phyloP scores from a whole-genome alignment of 2,888 invertebrate genomes.

The Danaus chrysippus region DNA sequence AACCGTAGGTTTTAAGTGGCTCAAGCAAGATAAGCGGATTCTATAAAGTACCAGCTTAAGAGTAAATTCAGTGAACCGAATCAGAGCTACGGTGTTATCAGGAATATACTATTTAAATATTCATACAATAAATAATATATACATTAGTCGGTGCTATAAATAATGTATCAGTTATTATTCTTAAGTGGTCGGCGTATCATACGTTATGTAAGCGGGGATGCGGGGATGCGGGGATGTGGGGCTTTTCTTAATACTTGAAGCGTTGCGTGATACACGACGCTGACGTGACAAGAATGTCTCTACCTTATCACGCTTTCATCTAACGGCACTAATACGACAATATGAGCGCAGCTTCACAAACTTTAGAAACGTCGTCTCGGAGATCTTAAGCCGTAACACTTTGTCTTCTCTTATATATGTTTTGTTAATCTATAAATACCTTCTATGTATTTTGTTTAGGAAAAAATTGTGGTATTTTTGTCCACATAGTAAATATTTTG shows the following conservation, averaged over 20 bases:
- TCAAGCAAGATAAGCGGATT: slow-evolving; percentile 10
- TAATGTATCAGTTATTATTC: no score
- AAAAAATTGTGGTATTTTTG: no score
- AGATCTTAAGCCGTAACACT: not conserved
- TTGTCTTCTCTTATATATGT: not conserved
- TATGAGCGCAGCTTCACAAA: slow-evolving; percentile 1
- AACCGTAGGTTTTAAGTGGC: slow-evolving; percentile 1
- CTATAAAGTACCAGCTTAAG: slow-evolving; percentile 11
- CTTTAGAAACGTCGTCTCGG: not conserved
- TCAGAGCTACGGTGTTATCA: not conserved
- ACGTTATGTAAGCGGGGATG: no score
- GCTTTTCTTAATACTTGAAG: slow-evolving; percentile 22
- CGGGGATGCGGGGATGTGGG: slow-evolving; percentile 7
- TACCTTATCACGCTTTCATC: slow-evolving; percentile 22
- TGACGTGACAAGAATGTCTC: slow-evolving; percentile 25
- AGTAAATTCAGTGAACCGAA: slow-evolving; percentile 1
- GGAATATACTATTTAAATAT: no score
- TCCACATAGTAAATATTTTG: no score
- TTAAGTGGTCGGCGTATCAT: no score
- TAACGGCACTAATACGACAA: slow-evolving; percentile 10
- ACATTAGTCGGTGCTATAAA: no score
- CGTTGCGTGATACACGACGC: slow-evolving; percentile 23
- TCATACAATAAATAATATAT: no score
- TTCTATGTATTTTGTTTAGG: not conserved
- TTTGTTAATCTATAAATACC: not conserved